Evolutionary conservation across 2,888 invertebrate species (phyloP).

Genomic region (Eretmocerus hayati): DNA sequence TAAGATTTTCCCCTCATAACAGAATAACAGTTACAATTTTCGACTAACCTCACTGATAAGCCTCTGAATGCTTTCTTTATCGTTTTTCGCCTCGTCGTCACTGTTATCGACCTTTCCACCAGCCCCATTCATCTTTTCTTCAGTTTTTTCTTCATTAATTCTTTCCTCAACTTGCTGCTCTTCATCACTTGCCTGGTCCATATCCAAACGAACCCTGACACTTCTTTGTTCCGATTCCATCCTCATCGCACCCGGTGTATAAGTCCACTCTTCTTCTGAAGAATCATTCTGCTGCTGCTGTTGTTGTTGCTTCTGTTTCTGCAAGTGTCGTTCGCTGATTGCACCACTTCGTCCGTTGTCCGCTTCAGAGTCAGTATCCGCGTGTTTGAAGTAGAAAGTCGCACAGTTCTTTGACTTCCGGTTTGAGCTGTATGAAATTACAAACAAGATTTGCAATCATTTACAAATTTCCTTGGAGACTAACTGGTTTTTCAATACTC

Average conservation of each 20-base stretch:
- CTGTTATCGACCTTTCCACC: conserved; percentile 48
- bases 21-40: no score
- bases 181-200: conserved; percentile 21
- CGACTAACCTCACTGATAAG: conserved; percentile 58
- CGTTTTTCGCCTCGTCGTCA: conserved; percentile 49
- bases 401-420: conserved; percentile 75
- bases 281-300: conserved; percentile 46
- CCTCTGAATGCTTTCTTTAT: conserved; percentile 63
- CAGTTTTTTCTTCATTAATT: conserved; percentile 5
- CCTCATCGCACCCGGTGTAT: conserved; percentile 42
- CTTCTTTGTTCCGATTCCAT: no score
- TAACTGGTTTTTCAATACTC: no score
- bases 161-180: conserved; percentile 2
- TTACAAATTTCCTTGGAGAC: no score
- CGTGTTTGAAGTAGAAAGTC: conserved; percentile 79
- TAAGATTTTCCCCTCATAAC: no score
- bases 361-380: conserved; percentile 78
- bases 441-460: no score
- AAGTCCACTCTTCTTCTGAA: conserved; percentile 66
- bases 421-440: conserved; percentile 54
- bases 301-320: neutral
- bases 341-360: conserved; percentile 42
- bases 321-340: no score
- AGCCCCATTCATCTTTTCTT: conserved; percentile 34
- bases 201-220: conserved; percentile 13